Conservation (phyloP, 2,797 vertebrate genomes). For the Diceros bicornis region DNA sequence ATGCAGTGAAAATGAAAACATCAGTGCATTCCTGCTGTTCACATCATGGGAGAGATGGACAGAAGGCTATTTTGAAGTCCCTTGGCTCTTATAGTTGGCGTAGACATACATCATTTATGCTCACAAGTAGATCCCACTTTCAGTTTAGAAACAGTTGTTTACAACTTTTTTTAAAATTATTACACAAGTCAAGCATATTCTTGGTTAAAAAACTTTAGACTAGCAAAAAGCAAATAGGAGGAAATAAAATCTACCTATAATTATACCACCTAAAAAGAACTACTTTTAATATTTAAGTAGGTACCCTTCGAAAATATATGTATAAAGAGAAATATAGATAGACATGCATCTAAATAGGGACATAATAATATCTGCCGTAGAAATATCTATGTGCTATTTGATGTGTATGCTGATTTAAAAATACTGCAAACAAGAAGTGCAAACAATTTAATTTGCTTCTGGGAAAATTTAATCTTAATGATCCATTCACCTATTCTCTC, state of each 20-base stretch:
- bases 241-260: background rate
- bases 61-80: background rate
- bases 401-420: background rate
- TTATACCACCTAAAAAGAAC: background rate
- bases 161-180: background rate
- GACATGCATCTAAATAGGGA: background rate
- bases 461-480: background rate
- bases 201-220: background rate
- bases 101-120: background rate
- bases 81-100: background rate
- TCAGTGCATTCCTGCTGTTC: background rate
- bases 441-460: background rate
- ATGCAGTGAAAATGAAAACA: rapidly evolving
- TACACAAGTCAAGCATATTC: background rate
- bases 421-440: background rate
- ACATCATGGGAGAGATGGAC: background rate
- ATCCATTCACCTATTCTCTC: background rate
- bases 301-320: background rate
- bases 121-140: background rate
- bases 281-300: background rate
- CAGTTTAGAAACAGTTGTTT: background rate
- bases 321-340: background rate
- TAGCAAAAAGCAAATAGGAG: background rate
- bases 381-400: background rate
- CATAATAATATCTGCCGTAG: background rate